phyloP scores from a whole-genome alignment of 2,797 vertebrate genomes.

The Megalops cyprinoides region DNA sequence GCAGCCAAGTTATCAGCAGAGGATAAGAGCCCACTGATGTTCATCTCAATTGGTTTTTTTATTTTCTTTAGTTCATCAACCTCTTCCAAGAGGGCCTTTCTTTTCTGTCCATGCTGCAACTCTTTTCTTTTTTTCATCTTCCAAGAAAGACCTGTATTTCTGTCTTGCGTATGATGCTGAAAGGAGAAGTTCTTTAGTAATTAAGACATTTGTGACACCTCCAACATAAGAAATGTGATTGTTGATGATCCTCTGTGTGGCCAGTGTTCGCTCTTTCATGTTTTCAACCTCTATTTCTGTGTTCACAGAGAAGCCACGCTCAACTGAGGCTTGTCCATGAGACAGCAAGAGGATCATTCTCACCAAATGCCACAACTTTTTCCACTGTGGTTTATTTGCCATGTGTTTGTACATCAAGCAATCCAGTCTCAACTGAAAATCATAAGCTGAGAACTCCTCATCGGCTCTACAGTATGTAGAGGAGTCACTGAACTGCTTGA shows the following conservation, averaged over 20 bases:
- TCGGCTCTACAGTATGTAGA: too few relatives aligned
- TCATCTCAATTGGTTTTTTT: neutral
- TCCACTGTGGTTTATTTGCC: constrained; percentile 21
- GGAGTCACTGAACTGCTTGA: constrained; percentile 25
- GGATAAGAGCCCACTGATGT: neutral
- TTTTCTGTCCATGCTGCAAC: neutral
- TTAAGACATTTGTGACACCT: constrained; percentile 14
- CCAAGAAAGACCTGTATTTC: neutral
- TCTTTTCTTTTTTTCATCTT: neutral
- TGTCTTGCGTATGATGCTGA: neutral
- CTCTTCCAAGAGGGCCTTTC: neutral
- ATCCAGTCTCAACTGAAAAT: constrained; percentile 23
- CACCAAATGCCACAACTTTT: constrained; percentile 23
- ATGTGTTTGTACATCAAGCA: constrained; percentile 21
- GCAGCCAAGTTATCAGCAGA: neutral
- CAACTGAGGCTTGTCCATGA: constrained; percentile 28
- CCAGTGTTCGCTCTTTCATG: neutral
- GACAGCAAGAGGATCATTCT: constrained; percentile 18
- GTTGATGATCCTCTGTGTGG: neutral
- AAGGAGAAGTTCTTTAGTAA: constrained; percentile 18
- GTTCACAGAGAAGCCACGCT: constrained; percentile 8
- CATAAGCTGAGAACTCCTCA: constrained; percentile 24
- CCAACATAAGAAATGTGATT: neutral
- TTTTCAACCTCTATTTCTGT: neutral
- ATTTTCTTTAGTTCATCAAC: too few relatives aligned